Conservation (phyloP, 2,113 vertebrate species). For the Xenopus borealis region DNA sequence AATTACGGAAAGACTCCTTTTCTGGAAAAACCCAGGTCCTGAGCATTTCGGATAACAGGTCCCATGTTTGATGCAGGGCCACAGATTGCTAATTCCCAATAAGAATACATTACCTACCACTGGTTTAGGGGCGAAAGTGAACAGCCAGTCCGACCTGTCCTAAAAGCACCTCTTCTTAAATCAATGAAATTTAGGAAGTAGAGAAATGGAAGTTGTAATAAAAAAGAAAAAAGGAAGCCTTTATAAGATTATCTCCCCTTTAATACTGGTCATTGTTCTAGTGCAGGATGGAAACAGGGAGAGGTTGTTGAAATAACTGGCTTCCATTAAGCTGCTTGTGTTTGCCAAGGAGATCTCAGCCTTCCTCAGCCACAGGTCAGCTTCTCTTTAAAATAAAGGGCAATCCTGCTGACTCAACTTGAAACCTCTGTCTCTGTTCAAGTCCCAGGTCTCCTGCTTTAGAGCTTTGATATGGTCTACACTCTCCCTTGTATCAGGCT, state of each 20-base stretch:
- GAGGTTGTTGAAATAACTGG: constrained; percentile 79
- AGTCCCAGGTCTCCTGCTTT: constrained; percentile 76
- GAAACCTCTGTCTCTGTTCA: constrained; percentile 70
- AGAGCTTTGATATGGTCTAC: constrained; percentile 80
- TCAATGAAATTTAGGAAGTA: too few relatives aligned
- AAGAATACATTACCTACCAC: too few relatives aligned
- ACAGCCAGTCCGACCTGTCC: too few relatives aligned
- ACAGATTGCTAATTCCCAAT: too few relatives aligned
- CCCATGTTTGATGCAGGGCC: too few relatives aligned
- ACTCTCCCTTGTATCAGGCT: constrained; percentile 78
- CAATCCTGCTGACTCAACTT: constrained; percentile 77
- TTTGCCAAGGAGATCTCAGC: constrained; percentile 78
- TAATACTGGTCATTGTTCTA: constrained; percentile 53
- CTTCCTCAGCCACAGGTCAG: constrained; percentile 72
- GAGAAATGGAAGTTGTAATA: too few relatives aligned
- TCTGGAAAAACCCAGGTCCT: too few relatives aligned
- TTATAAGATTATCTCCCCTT: neutral
- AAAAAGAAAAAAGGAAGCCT: too few relatives aligned
- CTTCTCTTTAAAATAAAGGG: constrained; percentile 73
- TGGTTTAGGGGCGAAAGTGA: too few relatives aligned
- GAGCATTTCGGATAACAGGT: too few relatives aligned
- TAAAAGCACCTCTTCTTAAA: too few relatives aligned
- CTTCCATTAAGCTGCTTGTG: constrained; percentile 80
- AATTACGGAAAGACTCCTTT: too few relatives aligned
- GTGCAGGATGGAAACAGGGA: constrained; percentile 49